Percentiles rank a stretch among this genome's conserved stretches.
These are phyloP conservation scores for Gymnosoma rotundatum DNA, from an alignment of 2,888 invertebrate genomes.

Conservation along the genomic window DNA sequence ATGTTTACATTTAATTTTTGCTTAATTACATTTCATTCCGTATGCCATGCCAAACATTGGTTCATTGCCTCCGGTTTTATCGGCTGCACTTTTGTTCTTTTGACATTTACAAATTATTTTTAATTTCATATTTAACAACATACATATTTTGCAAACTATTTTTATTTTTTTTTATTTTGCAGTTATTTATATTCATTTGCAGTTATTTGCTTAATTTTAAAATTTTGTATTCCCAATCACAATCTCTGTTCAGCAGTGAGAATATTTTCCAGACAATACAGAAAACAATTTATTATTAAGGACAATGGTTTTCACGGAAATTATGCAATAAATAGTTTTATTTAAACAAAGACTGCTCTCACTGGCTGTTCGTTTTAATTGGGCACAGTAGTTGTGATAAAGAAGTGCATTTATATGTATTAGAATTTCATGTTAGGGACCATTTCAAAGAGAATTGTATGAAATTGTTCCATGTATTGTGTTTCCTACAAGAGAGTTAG, in stretches of 20 bases:
- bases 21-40: neutral
- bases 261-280: neutral
- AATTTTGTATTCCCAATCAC: constrained; percentile 30
- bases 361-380: too few species aligned
- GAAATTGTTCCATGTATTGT: too few species aligned
- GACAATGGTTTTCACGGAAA: neutral
- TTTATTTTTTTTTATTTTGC: constrained; percentile 56
- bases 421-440: too few species aligned
- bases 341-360: too few species aligned
- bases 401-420: too few species aligned
- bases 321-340: too few species aligned
- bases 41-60: neutral
- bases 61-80: neutral
- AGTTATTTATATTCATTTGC: constrained; percentile 63
- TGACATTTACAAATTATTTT: constrained; percentile 35
- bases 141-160: too few species aligned
- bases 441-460: too few species aligned
- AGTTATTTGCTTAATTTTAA: constrained; percentile 45
- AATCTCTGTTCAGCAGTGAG: neutral
- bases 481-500: too few species aligned
- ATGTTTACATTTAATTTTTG: neutral
- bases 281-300: neutral
- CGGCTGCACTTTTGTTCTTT: neutral
- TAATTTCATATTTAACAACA: constrained; percentile 1
- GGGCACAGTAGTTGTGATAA: too few species aligned